Evolutionary conservation across 2,888 invertebrate species (phyloP).

Genomic region (Dinocampus coccinellae): DNA sequence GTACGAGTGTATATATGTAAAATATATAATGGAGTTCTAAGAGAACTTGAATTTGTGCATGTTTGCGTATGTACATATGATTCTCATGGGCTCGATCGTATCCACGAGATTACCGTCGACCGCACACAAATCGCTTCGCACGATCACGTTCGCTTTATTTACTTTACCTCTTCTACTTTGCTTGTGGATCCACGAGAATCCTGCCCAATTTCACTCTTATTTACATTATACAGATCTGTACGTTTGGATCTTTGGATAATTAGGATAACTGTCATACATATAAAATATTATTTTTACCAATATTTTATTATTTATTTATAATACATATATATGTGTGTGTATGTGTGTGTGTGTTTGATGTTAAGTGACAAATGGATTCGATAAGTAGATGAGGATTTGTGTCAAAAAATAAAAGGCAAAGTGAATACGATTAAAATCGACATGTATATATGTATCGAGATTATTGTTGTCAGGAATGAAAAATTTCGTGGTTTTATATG

Average conservation of each 20-base stretch:
- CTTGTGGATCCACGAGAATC: not conserved
- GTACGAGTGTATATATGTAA: not conserved
- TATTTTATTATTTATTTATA: not conserved
- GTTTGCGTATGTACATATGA: slow-evolving; percentile 14
- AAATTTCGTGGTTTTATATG: not conserved
- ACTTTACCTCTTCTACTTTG: not conserved
- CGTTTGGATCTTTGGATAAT: not conserved
- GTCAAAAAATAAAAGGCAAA: slow-evolving; percentile 13
- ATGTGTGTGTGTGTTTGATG: not conserved
- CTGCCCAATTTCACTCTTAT: slow-evolving; percentile 23
- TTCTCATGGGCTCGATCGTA: slow-evolving; percentile 31
- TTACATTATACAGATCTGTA: no score
- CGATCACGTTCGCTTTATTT: not conserved
- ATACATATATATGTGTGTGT: no score
- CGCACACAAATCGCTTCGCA: slow-evolving; percentile 32
- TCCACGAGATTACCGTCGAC: slow-evolving; percentile 34
- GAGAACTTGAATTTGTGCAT: not conserved
- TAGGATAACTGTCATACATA: not conserved
- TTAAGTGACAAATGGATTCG: not conserved
- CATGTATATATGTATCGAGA: not conserved
- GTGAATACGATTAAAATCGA: slow-evolving; percentile 8
- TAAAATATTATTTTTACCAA: not conserved
- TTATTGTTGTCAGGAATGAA: not conserved
- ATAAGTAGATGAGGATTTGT: slow-evolving; percentile 7
- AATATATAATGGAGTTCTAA: slow-evolving; percentile 5